Percentiles rank a stretch among this genome's conserved stretches.
Conservation (phyloP, 2,888 invertebrate species). For the Protonemura montana region DNA sequence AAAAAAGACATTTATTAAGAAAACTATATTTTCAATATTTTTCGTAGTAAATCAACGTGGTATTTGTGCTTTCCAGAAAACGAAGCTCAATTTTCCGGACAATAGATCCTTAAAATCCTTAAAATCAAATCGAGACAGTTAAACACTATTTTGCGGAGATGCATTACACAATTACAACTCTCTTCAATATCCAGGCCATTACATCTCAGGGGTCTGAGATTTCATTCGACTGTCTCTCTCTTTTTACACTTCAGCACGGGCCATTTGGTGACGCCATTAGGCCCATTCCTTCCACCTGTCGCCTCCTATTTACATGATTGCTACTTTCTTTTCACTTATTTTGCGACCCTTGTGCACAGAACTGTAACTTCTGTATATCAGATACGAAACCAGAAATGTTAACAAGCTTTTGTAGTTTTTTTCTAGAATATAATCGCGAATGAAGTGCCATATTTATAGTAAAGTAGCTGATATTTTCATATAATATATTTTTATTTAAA, state of each 20-base stretch:
- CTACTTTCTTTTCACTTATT: constrained; percentile 40
- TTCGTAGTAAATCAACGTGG: neutral
- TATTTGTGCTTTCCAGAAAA: too few relatives aligned
- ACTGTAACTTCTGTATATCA: neutral
- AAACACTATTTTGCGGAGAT: neutral
- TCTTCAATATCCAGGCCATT: constrained; percentile 28
- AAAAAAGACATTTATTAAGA: constrained; percentile 55
- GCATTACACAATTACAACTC: constrained; percentile 23
- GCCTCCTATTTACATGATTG: constrained; percentile 40
- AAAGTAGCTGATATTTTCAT: too few relatives aligned
- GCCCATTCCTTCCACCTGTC: constrained; percentile 40
- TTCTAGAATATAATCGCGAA: too few relatives aligned
- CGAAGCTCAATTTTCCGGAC: too few relatives aligned
- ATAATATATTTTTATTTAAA: too few relatives aligned
- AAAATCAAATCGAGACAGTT: constrained; percentile 21
- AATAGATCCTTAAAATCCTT: neutral
- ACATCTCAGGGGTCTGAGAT: neutral
- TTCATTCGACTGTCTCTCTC: neutral
- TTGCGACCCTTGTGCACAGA: neutral
- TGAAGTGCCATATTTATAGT: too few relatives aligned
- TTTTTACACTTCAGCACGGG: neutral
- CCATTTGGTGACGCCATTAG: constrained; percentile 40
- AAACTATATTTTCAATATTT: neutral
- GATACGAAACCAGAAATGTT: neutral
- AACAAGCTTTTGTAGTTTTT: neutral